Evolutionary conservation across 2,888 invertebrate genomes (phyloP), one percentile per base, ranked within the genome.

Genomic region (Prosapia bicincta): DNA sequence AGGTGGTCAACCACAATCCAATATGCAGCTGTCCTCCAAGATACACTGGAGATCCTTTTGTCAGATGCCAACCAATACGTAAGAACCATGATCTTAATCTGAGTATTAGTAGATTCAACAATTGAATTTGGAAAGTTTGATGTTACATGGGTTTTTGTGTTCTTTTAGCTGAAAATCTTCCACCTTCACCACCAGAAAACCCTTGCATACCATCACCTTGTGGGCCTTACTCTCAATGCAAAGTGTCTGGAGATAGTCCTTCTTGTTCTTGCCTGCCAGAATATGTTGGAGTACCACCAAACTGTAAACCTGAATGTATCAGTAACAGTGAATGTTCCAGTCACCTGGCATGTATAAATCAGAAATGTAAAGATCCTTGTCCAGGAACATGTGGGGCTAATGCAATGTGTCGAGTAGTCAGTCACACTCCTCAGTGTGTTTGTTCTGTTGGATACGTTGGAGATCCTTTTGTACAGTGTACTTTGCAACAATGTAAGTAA

Each of bases 191-290:
- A 71, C 77, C 75, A 65, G 69, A 69, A 15, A 77, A 80, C 32
- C 87, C 88, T 6, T 94, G 94, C 83, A 83, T 90, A 73, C 93
- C 93, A 30, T 91, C 92, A 54, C 93, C 94, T 0, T 95, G 95
- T 83, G 94, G 95, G 26, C 89, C 90, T 30, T 92, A 93, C 83
- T 90, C 94, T 3, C 88, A 91, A 82, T 95, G 95, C 82, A 88
- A 89, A 77, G 89, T 91, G 79, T 85, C 88, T 20, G 89, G 90
- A 77, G 89, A 88, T 54, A 85, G 87, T 26, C 92, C 93, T 26
- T 90, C 91, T 43, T 95, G 94, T 83, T 89, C 92, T 69, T 95
- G 94, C 82, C 83, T 91, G 75, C 85, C 89, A 43, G 90, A 89
- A 80, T 94, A 91, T 82, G 87, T 89, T 76, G 94, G 94, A 71